phyloP scores from a whole-genome alignment of 2,888 invertebrate genomes.

The Philonicus albiceps region DNA sequence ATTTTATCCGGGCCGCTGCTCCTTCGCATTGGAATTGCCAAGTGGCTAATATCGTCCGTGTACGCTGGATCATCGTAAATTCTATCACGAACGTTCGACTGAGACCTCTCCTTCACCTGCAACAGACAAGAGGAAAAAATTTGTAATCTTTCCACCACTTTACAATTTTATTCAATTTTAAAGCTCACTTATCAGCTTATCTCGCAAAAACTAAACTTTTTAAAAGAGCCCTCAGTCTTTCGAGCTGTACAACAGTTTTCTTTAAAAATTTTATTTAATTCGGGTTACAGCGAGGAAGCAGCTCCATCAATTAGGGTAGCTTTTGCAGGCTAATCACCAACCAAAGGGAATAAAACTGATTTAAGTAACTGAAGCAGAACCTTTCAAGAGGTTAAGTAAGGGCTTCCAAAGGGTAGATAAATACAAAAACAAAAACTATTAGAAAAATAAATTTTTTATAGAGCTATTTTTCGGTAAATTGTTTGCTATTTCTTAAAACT shows the following conservation, averaged over 20 bases:
- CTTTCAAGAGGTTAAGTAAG: background rate
- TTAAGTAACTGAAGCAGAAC: background rate
- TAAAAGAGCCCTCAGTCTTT: background rate
- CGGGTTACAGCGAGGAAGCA: background rate
- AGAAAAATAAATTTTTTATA: background rate
- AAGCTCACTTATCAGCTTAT: background rate
- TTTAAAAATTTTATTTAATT: background rate
- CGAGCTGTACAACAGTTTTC: background rate
- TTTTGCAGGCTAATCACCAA: background rate
- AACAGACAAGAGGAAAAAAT: conserved; percentile 38
- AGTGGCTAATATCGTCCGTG: conserved; percentile 62
- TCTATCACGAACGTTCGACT: conserved; percentile 60
- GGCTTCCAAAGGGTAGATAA: background rate
- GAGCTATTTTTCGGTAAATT: background rate
- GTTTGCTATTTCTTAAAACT: background rate
- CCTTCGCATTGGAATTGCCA: conserved; percentile 60
- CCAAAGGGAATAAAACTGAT: background rate
- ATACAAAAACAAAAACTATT: too few species aligned
- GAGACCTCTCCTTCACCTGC: conserved; percentile 60
- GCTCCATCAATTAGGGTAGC: background rate
- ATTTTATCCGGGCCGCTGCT: conserved; percentile 54
- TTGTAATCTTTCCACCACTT: background rate
- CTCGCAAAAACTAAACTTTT: background rate
- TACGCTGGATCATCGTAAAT: conserved; percentile 63
- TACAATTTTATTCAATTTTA: background rate